These are phyloP conservation scores for Agrypnia vestita DNA, from an alignment of 1,140 invertebrate species.

Conservation along the genomic window DNA sequence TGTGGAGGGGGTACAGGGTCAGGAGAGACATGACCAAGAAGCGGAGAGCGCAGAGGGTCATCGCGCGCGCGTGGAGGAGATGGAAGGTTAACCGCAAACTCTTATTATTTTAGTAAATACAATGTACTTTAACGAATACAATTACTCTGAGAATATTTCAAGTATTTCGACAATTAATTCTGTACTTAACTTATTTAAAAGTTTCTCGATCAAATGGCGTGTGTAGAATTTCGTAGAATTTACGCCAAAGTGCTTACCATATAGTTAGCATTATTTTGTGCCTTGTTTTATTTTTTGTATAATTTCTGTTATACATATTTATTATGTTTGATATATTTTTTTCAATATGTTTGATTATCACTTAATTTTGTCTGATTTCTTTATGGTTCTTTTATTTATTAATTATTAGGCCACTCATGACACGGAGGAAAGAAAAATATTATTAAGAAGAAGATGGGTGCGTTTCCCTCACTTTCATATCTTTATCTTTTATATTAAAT, in stretches of 20 bases:
- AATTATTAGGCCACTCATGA: constrained; percentile 54
- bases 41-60: constrained; percentile 79
- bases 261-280: neutral
- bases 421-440: constrained; percentile 55
- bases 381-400: constrained; percentile 52
- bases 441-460: constrained; percentile 58
- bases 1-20: constrained; percentile 82
- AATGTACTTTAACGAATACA: too few relatives aligned
- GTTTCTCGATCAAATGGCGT: too few relatives aligned
- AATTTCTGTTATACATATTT: neutral
- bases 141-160: too few relatives aligned
- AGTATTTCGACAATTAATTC: too few relatives aligned
- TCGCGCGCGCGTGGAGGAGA: constrained; percentile 82
- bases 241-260: too few relatives aligned
- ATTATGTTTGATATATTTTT: constrained; percentile 48
- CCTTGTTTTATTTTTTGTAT: constrained; percentile 9
- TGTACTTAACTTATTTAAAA: too few relatives aligned
- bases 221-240: too few relatives aligned
- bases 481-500: constrained; percentile 42
- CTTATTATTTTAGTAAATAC: too few relatives aligned
- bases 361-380: constrained; percentile 51
- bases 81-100: constrained; percentile 76
- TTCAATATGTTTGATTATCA: constrained; percentile 12
- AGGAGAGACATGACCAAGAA: constrained; percentile 75
- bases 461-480: constrained; percentile 54